A percentile compares a stretch with the other conserved stretches of the same genome.
phyloP scores from a whole-genome alignment of 1,140 invertebrate genomes.

The Lepeophtheirus salmonis region DNA sequence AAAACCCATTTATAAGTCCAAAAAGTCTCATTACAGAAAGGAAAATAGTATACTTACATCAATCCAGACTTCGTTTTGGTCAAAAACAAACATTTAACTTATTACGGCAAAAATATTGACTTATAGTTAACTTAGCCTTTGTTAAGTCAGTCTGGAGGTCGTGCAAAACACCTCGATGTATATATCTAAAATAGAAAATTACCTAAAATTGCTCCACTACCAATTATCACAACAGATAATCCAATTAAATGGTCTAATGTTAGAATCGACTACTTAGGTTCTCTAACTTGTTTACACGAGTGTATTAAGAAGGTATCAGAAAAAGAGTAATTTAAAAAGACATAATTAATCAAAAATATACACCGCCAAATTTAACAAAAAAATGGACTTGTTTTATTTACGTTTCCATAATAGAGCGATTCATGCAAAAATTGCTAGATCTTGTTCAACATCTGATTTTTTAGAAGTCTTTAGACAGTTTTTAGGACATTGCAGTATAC shows the following conservation, averaged over 20 bases:
- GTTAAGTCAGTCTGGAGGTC: not conserved
- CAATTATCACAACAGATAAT: not conserved
- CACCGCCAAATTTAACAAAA: too few relatives aligned
- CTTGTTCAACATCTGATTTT: too few relatives aligned
- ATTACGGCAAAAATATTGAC: not conserved
- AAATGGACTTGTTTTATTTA: too few relatives aligned
- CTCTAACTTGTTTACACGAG: not conserved
- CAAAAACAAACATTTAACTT: slow-evolving; percentile 6
- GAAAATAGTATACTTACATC: slow-evolving; percentile 1
- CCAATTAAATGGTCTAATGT: not conserved
- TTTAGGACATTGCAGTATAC: too few relatives aligned
- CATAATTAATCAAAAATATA: not conserved
- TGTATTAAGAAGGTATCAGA: not conserved
- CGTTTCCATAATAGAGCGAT: too few relatives aligned
- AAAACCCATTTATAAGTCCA: slow-evolving; percentile 6
- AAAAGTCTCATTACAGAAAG: not conserved
- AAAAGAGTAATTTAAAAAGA: not conserved
- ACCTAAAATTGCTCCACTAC: slow-evolving; percentile 1
- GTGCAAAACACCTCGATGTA: slow-evolving; percentile 7
- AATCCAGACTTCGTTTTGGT: not conserved
- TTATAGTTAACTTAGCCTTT: not conserved
- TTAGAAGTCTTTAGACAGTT: too few relatives aligned
- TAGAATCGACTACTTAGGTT: not conserved
- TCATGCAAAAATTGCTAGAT: too few relatives aligned
- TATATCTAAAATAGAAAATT: not conserved